Evolutionary conservation across 2,113 vertebrate genomes (phyloP), one percentile per base, ranked within the genome.

Genomic region (Platysteira castanea): DNA sequence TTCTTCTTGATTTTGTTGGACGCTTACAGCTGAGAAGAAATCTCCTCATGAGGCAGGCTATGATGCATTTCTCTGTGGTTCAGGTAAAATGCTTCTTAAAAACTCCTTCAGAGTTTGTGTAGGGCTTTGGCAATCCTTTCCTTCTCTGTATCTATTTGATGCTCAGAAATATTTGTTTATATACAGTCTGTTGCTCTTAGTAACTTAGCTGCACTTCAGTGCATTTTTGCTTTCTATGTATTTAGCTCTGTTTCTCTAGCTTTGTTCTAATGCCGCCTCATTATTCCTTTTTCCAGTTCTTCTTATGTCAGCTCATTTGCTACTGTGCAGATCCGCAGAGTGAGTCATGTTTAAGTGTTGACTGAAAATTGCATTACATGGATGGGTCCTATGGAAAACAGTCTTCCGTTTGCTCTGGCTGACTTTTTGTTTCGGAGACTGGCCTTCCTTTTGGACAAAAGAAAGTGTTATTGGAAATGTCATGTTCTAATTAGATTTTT

Each of bases 11-110:
- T 59, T 90, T 83, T 95, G 37, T 60, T 42, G 86, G 22, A 47
- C 13, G 2, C 30, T 89, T 76, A 59, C 92, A 98, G 98, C 79
- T 39, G 94, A 97, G 87, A 98, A 96, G 18, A 78, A 96, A 49
- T 97, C 5, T 63, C 98, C 97, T 57, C 98, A 98, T 0, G 98
- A 98, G 63, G 98, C 98, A 2, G 98, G 97, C 1, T 98, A 98
- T 9, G 98, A 98, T 17, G 98, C 98, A 30, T 98, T 98, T 95
- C 97, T 98, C 59, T 98, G 98, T 23, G 98, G 98, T 28, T 98
- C 98, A 97, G 98, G 98, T 98, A 96, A 95, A 42, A 69, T 49
- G 15, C 41, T 81, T 71, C 56, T 82, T 81, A 22, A 84, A 71
- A 46, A 7, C 39, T 68, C 68, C 26, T 74, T 56, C 41, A 70